Conservation (phyloP, 2,888 invertebrate genomes). For the Merodon equestris region DNA sequence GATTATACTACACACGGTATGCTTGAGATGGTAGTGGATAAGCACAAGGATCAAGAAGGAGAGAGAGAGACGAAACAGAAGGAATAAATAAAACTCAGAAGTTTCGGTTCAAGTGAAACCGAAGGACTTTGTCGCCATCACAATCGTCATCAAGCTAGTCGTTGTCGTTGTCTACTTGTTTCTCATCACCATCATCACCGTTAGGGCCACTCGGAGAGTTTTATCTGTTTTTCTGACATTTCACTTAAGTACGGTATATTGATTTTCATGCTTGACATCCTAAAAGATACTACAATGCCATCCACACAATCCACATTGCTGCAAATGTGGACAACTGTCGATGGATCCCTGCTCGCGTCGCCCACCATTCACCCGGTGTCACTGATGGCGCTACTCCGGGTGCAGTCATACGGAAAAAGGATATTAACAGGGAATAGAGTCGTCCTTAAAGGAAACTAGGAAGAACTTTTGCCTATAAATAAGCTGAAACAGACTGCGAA, state of each 20-base stretch:
- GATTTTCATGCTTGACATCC: conserved; percentile 52
- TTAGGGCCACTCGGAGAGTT: conserved; percentile 33
- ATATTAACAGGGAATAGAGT: conserved; percentile 42
- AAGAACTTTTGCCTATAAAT: too few relatives aligned
- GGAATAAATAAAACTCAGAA: conserved; percentile 1
- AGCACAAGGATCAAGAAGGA: too few relatives aligned
- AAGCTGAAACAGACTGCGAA: too few relatives aligned
- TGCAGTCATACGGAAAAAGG: conserved; percentile 64
- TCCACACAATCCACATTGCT: too few relatives aligned
- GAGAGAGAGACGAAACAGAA: background rate
- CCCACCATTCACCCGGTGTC: background rate
- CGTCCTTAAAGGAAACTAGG: too few relatives aligned
- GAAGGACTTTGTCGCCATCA: conserved; percentile 43
- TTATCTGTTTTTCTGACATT: conserved; percentile 49
- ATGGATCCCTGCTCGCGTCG: background rate
- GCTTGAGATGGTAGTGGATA: too few relatives aligned
- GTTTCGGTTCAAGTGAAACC: conserved; percentile 38
- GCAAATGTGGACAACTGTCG: conserved; percentile 22
- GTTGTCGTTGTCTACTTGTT: too few relatives aligned
- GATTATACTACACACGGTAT: conserved; percentile 21
- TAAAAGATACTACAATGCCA: too few relatives aligned
- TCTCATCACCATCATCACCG: conserved; percentile 37
- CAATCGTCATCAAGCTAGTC: background rate
- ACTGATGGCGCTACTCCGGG: conserved; percentile 6
- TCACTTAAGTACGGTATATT: conserved; percentile 61